These are phyloP conservation scores for Trogon surrucura DNA, from an alignment of 2,113 vertebrate genomes.

Conservation along the genomic window DNA sequence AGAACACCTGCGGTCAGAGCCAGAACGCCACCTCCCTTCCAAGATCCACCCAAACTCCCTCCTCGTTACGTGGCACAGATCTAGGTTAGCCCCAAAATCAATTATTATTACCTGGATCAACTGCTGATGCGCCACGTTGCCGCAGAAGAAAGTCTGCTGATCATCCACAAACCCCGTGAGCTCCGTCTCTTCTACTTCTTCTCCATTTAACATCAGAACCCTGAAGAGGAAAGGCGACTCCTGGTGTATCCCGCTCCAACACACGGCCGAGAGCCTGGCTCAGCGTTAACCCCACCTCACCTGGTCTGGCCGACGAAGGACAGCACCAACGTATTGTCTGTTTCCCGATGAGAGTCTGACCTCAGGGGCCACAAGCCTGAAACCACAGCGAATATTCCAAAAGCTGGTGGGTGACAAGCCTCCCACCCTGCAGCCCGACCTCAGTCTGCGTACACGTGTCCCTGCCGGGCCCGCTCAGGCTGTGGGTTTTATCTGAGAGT, in stretches of 20 bases:
- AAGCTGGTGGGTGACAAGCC: not conserved
- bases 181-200: constrained; percentile 97
- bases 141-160: constrained; percentile 98
- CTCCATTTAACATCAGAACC: constrained; percentile 95
- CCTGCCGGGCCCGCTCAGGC: not conserved
- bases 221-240: constrained; percentile 58
- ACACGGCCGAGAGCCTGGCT: accelerated
- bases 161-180: constrained; percentile 96
- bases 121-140: constrained; percentile 94
- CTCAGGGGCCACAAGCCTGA: constrained; percentile 94
- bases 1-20: not conserved
- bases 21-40: not conserved
- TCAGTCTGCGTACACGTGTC: accelerated
- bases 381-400: not conserved
- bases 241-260: accelerated
- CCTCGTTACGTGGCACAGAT: not conserved
- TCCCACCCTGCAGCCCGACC: not conserved
- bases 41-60: too few relatives aligned
- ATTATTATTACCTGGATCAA: constrained; percentile 87
- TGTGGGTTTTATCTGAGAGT: accelerated
- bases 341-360: constrained; percentile 89
- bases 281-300: constrained; percentile 66
- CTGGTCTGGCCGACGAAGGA: constrained; percentile 98
- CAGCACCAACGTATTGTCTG: constrained; percentile 94
- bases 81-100: not conserved